Evolutionary conservation across 1,140 invertebrate genomes (phyloP).

Genomic region (Acromyrmex charruanus): DNA sequence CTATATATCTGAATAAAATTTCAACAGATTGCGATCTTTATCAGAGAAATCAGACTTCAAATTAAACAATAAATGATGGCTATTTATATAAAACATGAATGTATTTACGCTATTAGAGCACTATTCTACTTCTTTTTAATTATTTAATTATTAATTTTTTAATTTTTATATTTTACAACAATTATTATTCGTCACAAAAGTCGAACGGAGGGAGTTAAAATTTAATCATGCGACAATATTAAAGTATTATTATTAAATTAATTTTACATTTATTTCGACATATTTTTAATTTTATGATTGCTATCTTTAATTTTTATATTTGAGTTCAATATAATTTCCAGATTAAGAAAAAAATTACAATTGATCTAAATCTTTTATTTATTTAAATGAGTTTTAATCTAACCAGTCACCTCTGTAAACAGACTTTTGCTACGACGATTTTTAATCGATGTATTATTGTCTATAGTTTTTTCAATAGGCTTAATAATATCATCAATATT

Average conservation of each 20-base stretch:
- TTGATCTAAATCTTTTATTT: neutral
- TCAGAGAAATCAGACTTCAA: neutral
- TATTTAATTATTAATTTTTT: neutral
- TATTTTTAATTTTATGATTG: neutral
- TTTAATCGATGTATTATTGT: slow-evolving; percentile 18
- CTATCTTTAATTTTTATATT: neutral
- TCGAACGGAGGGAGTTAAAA: neutral
- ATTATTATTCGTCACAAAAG: neutral
- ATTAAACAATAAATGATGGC: neutral
- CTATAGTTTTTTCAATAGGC: neutral
- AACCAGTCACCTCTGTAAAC: slow-evolving; percentile 58
- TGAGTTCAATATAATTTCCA: neutral
- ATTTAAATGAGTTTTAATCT: slow-evolving; percentile 30
- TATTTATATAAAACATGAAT: neutral
- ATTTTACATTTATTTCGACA: neutral
- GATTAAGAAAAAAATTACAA: neutral
- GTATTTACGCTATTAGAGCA: neutral
- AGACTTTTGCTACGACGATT: neutral
- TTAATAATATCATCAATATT: neutral
- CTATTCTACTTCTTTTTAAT: neutral
- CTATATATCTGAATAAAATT: neutral
- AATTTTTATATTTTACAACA: neutral
- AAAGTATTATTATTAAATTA: slow-evolving; percentile 14
- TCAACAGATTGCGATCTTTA: neutral
- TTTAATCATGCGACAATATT: neutral